Base-by-base conservation (phyloP, 92 coral and sea anemone species). In the Paramuricea clavata region DNA sequence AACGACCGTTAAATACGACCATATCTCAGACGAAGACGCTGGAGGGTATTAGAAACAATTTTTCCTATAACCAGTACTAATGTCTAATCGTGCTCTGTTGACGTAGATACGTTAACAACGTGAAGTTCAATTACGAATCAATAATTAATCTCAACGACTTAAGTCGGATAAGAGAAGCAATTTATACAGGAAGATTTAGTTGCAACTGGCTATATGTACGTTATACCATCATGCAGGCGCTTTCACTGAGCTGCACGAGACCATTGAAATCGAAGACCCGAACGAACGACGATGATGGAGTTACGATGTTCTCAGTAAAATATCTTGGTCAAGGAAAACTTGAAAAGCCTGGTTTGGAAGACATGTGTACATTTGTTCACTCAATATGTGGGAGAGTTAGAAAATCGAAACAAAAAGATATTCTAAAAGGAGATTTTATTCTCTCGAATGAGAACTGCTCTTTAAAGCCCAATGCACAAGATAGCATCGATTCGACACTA, bases 251-350 rank as follows among this genome's bases (percentile, higher is more conserved):
- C 35, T 74, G 81, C 47, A 30, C 34, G 44, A 49, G 47, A 36
- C 28, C 12, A 22, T 3, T 76, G 47, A 52, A 49, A 52, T 52
- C 82, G 4, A 49, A 27, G 69, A 17, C 52, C 10, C 52, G 6
- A 47, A 47, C 52, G 17, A 10, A 47, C 52, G 32, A 5, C 27
- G 28, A 10, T 15, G 68, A 76, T 0, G 41, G 52, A 11, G 78
- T 12, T 16, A 17, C 94, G 60, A 93, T 92, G 16, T 96, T 91
- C 68, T 83, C 92, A 35, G 99, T 95, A n/a, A 96, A 88, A 74
- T 94, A 96, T 74, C 93, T 96, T 42, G 99, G 99, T 21, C 95
- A 88, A 67, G 95, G 92, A 50, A 90, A 86, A 65, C 87, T 96
- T 27, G 87, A 77, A 44, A 92, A 91, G 60, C 98, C 99, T 6